Evolutionary conservation across 2,113 vertebrate genomes (phyloP), one percentile per base, ranked within the genome.

Genomic region (Apistogramma diplotaenia): DNA sequence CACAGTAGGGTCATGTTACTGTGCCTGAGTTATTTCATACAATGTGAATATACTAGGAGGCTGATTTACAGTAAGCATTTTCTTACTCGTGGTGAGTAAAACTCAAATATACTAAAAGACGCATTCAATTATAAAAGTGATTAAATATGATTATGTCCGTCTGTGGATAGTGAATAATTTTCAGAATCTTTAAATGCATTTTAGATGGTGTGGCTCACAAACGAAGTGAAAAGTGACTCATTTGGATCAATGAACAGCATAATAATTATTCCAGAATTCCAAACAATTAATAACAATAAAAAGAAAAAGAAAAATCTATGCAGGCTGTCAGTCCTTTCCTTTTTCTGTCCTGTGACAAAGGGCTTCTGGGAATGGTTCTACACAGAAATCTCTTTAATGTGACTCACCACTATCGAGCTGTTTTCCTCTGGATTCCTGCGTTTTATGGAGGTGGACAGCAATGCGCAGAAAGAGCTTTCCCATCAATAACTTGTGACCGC

Each of bases 401-500:
- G 86, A 91, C 77, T 89, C 87, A 90, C 74, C 31, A 55, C 33
- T 53, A 58, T 85, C 57, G 65, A 90, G 79, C 79, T 15, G 81
- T 82, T 86, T 90, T 82, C 56, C 80, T 78, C 79, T 62, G 29
- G 83, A 84, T 90, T 92, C 79, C 59, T 73, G 85, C 35, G 51
- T 93, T 92, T 92, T 90, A 91, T 89, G 88, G 86, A 88, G 82
- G 83, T 53, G 58, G 84, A 76, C 82, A 78, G 87, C 73, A 56
- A 60, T 29, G 40, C 0, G 19, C 78, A 77, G 70, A 73, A 77
- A 92, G 76, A 62, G 87, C 88, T 86, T 83, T 91, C 85, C 54
- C 83, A 88, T 93, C 89, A 91, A 92, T 93, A 93, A 90, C 78
- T 80, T 78, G 84, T 87, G 85, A 93, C 83, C 89, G 87, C 88